phyloP scores from a whole-genome alignment of 2,888 invertebrate genomes.

The Bhutanitis thaidina region DNA sequence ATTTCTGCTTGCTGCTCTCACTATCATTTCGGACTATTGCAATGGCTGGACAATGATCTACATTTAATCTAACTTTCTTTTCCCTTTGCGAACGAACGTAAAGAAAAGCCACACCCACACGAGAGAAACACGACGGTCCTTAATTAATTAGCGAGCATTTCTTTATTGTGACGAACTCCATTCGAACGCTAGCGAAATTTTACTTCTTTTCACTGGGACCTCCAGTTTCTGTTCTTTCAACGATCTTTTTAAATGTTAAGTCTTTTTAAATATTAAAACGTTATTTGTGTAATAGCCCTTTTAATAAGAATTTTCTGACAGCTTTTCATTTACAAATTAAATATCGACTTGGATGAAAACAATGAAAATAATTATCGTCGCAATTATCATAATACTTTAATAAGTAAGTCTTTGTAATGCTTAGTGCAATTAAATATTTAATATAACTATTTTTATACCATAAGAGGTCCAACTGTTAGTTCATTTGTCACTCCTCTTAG shows the following conservation, averaged over 20 bases:
- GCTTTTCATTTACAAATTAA: constrained; percentile 17
- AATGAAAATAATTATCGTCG: constrained; percentile 11
- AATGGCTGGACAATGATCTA: constrained; percentile 54
- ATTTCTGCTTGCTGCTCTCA: constrained; percentile 30
- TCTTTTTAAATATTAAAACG: constrained; percentile 19
- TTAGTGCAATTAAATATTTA: no score
- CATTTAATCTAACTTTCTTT: constrained; percentile 72
- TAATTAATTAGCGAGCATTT: constrained; percentile 68
- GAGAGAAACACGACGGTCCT: constrained; percentile 54
- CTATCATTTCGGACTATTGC: constrained; percentile 44
- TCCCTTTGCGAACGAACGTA: constrained; percentile 55
- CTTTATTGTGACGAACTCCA: constrained; percentile 53
- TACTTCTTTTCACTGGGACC: constrained; percentile 6
- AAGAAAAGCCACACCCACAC: constrained; percentile 60
- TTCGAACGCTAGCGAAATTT: constrained; percentile 32
- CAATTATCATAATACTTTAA: constrained; percentile 1
- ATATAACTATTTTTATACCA: no score
- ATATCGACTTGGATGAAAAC: constrained; percentile 15
- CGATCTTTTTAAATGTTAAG: constrained; percentile 18
- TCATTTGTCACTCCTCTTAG: no score
- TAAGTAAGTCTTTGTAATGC: no score
- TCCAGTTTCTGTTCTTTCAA: constrained; percentile 15
- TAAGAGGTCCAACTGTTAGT: no score
- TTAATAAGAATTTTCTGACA: constrained; percentile 17
- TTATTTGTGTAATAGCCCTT: constrained; percentile 17